Conservation (phyloP, 1,140 invertebrate genomes). For the Lordiphosa collinella region DNA sequence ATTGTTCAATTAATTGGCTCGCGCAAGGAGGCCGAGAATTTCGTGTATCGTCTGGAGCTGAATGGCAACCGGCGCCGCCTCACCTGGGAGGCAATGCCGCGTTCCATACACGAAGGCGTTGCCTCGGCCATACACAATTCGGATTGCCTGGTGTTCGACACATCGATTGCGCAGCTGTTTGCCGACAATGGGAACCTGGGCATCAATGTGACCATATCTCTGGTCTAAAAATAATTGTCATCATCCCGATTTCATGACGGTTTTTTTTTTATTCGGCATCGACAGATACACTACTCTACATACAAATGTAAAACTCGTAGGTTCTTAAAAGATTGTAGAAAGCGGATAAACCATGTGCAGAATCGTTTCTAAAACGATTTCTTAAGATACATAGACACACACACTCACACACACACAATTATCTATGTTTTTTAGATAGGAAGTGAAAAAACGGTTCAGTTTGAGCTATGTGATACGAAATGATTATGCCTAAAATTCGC, state of each 20-base stretch:
- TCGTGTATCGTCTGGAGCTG: slow-evolving; percentile 98
- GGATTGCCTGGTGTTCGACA: slow-evolving; percentile 99
- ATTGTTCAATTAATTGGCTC: slow-evolving; percentile 99
- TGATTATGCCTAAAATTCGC: too few species aligned
- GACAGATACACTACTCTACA: slow-evolving; percentile 3
- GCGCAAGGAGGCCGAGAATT: slow-evolving; percentile 98
- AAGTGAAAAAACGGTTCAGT: too few species aligned
- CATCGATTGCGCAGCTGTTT: slow-evolving; percentile 98
- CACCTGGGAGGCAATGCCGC: slow-evolving; percentile 99
- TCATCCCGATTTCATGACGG: slow-evolving; percentile 18
- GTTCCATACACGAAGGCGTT: slow-evolving; percentile 99
- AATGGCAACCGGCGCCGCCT: slow-evolving; percentile 95
- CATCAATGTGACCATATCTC: slow-evolving; percentile 99
- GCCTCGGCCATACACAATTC: slow-evolving; percentile 98
- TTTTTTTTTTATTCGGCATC: slow-evolving; percentile 18
- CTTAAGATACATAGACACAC: slow-evolving; percentile 11
- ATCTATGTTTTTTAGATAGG: too few species aligned
- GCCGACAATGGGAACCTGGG: slow-evolving; percentile 99
- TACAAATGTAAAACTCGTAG: slow-evolving; percentile 9
- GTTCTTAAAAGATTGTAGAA: slow-evolving; percentile 3
- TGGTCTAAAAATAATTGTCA: slow-evolving; percentile 82
- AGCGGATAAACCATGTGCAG: slow-evolving; percentile 1
- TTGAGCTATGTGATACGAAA: too few species aligned
- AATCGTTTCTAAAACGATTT: slow-evolving; percentile 62
- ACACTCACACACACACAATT: not conserved